These are phyloP conservation scores for Drosophila auraria DNA, from an alignment of 1,140 invertebrate species.

Conservation along the genomic window DNA sequence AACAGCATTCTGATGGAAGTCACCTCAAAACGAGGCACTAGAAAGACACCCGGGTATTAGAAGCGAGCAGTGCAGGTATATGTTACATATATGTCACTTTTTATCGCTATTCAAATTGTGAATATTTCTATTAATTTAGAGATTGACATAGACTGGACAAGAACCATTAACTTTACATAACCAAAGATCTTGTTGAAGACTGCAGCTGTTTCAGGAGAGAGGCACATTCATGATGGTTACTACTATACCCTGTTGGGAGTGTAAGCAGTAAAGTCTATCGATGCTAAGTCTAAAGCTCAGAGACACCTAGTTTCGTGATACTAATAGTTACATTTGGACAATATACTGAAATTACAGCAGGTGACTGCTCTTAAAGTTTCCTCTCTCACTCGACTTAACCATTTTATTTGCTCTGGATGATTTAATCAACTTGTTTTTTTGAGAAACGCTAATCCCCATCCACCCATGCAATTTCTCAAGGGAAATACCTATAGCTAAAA, in stretches of 20 bases:
- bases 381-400: slow-evolving; percentile 26
- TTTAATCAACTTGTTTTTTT: slow-evolving; percentile 63
- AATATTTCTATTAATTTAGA: not conserved
- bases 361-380: not conserved
- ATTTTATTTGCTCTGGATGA: slow-evolving; percentile 56
- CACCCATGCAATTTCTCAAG: slow-evolving; percentile 6
- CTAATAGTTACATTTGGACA: not conserved
- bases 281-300: too few species aligned
- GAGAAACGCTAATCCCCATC: not conserved
- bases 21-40: slow-evolving; percentile 16
- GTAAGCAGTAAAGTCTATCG: too few species aligned
- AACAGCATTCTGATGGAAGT: slow-evolving; percentile 47
- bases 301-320: too few species aligned
- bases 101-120: slow-evolving; percentile 24
- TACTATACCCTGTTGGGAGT: too few species aligned
- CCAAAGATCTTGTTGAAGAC: not conserved
- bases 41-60: not conserved
- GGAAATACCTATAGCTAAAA: slow-evolving; percentile 1
- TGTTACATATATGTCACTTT: slow-evolving; percentile 8
- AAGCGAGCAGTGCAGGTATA: not conserved
- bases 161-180: not conserved
- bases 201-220: too few species aligned
- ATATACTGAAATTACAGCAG: slow-evolving; percentile 1
- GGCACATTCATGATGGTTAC: too few species aligned
- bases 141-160: not conserved